phyloP scores from a whole-genome alignment of 2,113 vertebrate genomes.

The Blennius ocellaris region DNA sequence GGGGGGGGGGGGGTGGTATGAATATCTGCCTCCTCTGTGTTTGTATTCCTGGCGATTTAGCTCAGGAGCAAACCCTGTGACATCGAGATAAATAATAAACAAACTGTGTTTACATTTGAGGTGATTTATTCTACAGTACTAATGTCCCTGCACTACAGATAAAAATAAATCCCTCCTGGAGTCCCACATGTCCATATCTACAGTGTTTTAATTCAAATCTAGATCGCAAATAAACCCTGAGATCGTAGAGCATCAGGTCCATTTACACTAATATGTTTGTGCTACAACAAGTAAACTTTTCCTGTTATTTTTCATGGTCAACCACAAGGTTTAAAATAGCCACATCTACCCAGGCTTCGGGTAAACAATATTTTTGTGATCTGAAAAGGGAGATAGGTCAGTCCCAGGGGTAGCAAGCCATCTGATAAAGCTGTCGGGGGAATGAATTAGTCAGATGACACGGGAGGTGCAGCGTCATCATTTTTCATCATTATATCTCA shows the following conservation, averaged over 20 bases:
- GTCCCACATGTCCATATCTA: not conserved
- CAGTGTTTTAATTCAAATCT: conserved; percentile 22
- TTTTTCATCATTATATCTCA: conserved; percentile 71
- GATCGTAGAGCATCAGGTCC: conserved; percentile 1
- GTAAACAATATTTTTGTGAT: conserved; percentile 79
- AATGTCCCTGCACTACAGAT: not conserved
- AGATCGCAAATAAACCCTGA: not conserved
- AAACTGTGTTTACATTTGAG: conserved; percentile 17
- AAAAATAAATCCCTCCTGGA: conserved; percentile 19
- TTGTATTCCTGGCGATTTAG: conserved; percentile 38
- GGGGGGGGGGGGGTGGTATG: not conserved
- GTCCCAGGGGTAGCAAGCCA: conserved; percentile 63
- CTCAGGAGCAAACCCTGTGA: conserved; percentile 19
- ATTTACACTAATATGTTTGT: conserved; percentile 37
- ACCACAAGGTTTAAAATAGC: conserved; percentile 72
- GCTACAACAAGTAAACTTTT: conserved; percentile 52
- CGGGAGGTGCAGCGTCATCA: conserved; percentile 63
- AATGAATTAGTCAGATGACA: conserved; percentile 74
- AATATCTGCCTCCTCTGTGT: conserved; percentile 26
- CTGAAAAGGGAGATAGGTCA: conserved; percentile 62
- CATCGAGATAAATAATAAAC: conserved; percentile 37
- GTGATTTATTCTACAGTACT: conserved; percentile 26
- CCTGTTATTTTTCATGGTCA: conserved; percentile 68
- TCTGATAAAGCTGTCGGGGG: conserved; percentile 76
- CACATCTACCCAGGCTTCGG: conserved; percentile 63